phyloP scores from a whole-genome alignment of 2,888 invertebrate genomes.

The Penaeus monodon region DNA sequence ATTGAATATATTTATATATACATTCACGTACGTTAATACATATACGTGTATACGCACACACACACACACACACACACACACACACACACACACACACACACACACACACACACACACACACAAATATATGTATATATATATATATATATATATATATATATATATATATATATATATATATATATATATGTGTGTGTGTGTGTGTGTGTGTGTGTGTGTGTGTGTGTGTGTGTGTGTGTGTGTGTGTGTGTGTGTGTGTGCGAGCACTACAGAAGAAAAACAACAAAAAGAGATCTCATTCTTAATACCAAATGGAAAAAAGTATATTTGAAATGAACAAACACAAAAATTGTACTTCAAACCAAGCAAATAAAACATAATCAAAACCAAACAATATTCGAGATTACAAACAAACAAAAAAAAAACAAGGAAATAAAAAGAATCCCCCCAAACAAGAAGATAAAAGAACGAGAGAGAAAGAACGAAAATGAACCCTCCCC shows the following conservation, averaged over 20 bases:
- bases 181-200: neutral
- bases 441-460: neutral
- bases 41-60: neutral
- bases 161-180: neutral
- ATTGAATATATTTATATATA: neutral
- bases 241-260: neutral
- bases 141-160: slow-evolving; percentile 4
- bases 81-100: neutral
- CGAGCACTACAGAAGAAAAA: too few relatives aligned
- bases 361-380: too few relatives aligned
- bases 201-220: neutral
- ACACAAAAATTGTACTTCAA: too few relatives aligned
- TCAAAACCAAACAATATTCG: too few relatives aligned
- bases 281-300: too few relatives aligned
- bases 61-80: neutral
- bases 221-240: neutral
- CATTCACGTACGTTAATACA: neutral
- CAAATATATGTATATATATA: neutral
- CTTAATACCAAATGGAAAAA: too few relatives aligned
- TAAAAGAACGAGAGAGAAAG: neutral
- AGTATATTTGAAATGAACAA: too few relatives aligned
- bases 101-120: neutral
- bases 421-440: too few relatives aligned
- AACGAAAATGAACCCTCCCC: too few relatives aligned
- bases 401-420: too few relatives aligned